These are phyloP conservation scores for Phoebastria nigripes DNA, from an alignment of 2,797 vertebrate genomes.

Conservation along the genomic window DNA sequence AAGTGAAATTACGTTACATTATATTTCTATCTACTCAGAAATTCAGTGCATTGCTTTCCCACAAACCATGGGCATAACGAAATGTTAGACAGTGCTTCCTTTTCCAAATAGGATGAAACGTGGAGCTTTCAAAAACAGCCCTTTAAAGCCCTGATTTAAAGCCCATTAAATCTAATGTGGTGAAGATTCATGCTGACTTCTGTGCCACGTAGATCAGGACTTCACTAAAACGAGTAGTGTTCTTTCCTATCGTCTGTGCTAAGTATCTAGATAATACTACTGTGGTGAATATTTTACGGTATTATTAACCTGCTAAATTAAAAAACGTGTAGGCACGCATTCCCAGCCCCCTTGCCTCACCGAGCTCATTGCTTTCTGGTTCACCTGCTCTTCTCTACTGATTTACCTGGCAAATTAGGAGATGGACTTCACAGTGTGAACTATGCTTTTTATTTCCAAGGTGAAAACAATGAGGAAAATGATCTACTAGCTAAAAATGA, in stretches of 20 bases:
- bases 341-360: background rate
- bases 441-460: background rate
- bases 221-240: background rate
- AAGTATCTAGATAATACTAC: background rate
- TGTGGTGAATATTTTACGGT: background rate
- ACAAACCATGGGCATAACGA: slow-evolving; percentile 24
- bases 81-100: background rate
- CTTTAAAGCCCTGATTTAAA: slow-evolving; percentile 8
- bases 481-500: background rate
- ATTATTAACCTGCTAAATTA: background rate
- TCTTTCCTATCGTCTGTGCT: background rate
- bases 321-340: background rate
- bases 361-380: background rate
- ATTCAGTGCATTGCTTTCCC: slow-evolving; percentile 25
- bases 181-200: background rate
- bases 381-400: background rate
- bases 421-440: background rate
- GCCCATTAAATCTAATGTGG: background rate
- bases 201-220: background rate
- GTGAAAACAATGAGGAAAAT: background rate
- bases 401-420: background rate
- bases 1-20: slow-evolving; percentile 67
- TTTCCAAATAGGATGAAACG: slow-evolving; percentile 15
- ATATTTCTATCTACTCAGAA: slow-evolving; percentile 57
- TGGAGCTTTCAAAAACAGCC: slow-evolving; percentile 17